phyloP scores from a whole-genome alignment of 2,797 vertebrate species.

The Hozukius guyotensis region DNA sequence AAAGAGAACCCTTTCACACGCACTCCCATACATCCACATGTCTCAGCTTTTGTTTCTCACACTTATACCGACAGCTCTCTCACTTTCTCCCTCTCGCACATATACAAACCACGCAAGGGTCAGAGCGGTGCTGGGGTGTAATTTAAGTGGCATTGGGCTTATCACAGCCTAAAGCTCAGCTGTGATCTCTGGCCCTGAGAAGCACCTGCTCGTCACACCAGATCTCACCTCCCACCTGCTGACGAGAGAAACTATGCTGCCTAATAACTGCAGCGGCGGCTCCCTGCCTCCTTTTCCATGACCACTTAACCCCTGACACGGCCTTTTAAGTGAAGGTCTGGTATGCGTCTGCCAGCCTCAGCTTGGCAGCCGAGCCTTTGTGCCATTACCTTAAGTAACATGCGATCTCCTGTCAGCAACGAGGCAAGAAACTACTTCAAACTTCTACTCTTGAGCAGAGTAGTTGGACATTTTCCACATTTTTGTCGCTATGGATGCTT shows the following conservation, averaged over 20 bases:
- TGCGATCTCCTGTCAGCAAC: conserved; percentile 48
- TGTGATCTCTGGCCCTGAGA: conserved; percentile 70
- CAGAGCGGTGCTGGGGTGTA: conserved; percentile 66
- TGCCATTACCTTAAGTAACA: conserved; percentile 70
- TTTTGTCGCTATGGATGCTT: neutral
- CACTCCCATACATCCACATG: conserved; percentile 44
- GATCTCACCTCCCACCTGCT: conserved; percentile 78
- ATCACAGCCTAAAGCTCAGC: conserved; percentile 73
- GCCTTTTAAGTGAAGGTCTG: conserved; percentile 78
- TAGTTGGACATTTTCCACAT: conserved; percentile 28
- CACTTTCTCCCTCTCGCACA: conserved; percentile 59
- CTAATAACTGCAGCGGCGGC: conserved; percentile 72
- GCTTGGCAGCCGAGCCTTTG: conserved; percentile 57
- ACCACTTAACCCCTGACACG: conserved; percentile 80
- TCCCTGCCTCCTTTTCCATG: conserved; percentile 73
- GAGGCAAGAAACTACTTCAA: conserved; percentile 33
- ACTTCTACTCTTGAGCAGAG: neutral
- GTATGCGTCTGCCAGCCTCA: conserved; percentile 75
- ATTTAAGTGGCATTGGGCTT: conserved; percentile 76
- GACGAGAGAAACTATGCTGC: conserved; percentile 75
- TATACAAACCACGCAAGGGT: conserved; percentile 53
- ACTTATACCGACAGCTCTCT: conserved; percentile 56
- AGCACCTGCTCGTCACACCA: conserved; percentile 77
- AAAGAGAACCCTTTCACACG: conserved; percentile 16
- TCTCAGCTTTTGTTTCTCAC: conserved; percentile 71